Evolutionary conservation across 35 echinoderm and acorn worm genomes (phyloP).

Genomic region (Diadema setosum): DNA sequence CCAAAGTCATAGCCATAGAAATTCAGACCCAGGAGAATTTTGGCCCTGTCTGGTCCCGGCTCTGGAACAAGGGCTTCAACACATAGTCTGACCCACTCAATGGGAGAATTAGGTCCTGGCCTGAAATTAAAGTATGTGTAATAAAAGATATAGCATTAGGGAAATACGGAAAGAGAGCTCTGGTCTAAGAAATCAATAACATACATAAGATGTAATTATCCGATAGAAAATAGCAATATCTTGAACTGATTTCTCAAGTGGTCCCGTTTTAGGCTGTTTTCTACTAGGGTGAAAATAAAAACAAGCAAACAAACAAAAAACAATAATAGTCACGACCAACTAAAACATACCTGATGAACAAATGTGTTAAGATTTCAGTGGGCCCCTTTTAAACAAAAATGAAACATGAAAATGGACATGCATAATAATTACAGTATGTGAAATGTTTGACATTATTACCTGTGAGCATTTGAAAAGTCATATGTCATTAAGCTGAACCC

Average conservation of each 20-base stretch:
- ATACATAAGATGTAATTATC: too few species aligned
- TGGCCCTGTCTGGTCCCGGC: conserved; percentile 56
- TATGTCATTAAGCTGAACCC: conserved; percentile 97
- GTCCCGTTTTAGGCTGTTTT: too few species aligned
- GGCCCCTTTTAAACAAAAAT: neutral
- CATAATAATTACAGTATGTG: neutral
- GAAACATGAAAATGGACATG: neutral
- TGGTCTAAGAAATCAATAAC: too few species aligned
- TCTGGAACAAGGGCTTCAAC: conserved; percentile 71
- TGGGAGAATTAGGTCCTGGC: conserved; percentile 84
- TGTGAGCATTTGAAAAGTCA: conserved; percentile 71
- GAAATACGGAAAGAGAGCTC: too few species aligned
- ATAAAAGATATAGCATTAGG: too few species aligned
- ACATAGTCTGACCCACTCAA: conserved; percentile 75
- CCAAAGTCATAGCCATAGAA: conserved; percentile 92
- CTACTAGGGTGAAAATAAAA: neutral
- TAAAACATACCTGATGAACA: neutral
- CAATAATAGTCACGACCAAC: neutral
- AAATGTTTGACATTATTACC: neutral
- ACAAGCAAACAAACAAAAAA: neutral
- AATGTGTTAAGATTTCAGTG: neutral
- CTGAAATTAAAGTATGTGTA: conserved; percentile 28
- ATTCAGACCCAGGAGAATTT: conserved; percentile 90
- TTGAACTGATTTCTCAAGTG: too few species aligned
- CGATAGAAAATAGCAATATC: too few species aligned